A percentile compares a stretch with the other conserved stretches of the same genome.
These are phyloP conservation scores for Excalfactoria chinensis DNA, from an alignment of 2,113 vertebrate species.

Conservation along the genomic window DNA sequence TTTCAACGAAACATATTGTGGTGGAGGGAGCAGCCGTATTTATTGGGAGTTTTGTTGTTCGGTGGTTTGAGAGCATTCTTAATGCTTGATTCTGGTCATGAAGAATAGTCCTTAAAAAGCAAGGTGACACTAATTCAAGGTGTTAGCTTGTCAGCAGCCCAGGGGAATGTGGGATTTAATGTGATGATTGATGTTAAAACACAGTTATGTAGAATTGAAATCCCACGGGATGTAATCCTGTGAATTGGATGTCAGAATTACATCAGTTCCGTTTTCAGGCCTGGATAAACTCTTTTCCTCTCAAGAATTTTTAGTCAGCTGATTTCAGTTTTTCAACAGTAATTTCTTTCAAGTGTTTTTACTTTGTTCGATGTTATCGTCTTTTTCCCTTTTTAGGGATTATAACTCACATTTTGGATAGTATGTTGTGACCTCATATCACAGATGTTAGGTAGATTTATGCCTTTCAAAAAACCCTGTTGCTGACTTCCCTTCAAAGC, in stretches of 20 bases:
- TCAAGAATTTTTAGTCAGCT: conserved; percentile 6
- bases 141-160: background rate
- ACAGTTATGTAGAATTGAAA: background rate
- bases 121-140: background rate
- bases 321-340: background rate
- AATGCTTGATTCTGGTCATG: background rate
- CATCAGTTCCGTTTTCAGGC: background rate
- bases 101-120: background rate
- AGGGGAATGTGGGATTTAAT: background rate
- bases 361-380: background rate
- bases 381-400: background rate
- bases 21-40: background rate
- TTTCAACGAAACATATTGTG: background rate
- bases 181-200: background rate
- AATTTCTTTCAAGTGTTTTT: background rate
- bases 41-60: background rate
- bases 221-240: background rate
- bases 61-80: background rate
- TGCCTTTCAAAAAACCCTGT: background rate
- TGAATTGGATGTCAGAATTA: background rate
- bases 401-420: background rate
- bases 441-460: background rate
- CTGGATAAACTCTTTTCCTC: background rate
- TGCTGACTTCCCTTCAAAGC: background rate
- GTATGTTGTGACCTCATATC: background rate